Evolutionary conservation across 2,113 vertebrate genomes (phyloP).

Genomic region (Stictonetta naevosa): DNA sequence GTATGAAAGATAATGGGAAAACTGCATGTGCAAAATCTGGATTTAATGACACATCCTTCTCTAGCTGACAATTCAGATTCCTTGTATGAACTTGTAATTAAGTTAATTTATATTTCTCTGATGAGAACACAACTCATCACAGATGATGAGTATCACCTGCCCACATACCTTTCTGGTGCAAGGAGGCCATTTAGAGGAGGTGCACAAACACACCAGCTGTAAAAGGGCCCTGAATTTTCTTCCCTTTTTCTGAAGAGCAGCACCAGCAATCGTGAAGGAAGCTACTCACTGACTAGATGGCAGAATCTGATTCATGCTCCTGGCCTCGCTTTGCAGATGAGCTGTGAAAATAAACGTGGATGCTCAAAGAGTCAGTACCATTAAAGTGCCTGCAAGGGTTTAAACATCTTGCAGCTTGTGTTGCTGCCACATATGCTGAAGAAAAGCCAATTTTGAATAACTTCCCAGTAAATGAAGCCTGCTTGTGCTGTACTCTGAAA

Average conservation of each 20-base stretch:
- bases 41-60: not conserved
- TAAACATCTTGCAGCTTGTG: not conserved
- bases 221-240: not conserved
- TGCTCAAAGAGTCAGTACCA: not conserved
- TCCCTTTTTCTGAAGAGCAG: not conserved
- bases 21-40: not conserved
- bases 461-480: not conserved
- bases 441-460: not conserved
- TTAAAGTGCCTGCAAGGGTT: not conserved
- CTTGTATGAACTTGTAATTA: not conserved
- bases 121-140: not conserved
- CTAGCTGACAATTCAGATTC: not conserved
- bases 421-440: not conserved
- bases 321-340: not conserved
- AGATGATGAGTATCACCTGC: rapidly evolving
- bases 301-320: not conserved
- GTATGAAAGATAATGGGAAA: not conserved
- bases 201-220: not conserved
- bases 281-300: not conserved
- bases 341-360: not conserved
- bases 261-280: not conserved
- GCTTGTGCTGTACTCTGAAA: not conserved
- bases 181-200: not conserved
- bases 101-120: not conserved
- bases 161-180: not conserved